These are phyloP conservation scores for Coleophora deauratella DNA, from an alignment of 2,888 invertebrate genomes.

Conservation along the genomic window DNA sequence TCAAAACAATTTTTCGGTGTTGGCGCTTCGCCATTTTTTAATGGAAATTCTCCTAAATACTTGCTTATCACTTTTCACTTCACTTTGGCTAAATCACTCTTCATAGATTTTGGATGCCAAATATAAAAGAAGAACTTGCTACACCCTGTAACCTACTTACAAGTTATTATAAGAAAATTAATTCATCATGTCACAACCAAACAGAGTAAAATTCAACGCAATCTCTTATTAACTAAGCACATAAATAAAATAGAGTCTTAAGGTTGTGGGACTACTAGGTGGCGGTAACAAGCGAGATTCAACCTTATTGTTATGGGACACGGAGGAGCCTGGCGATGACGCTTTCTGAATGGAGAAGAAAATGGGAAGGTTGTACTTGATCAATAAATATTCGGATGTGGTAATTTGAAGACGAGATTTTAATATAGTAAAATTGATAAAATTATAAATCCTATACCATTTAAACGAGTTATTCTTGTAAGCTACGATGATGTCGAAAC, in stretches of 20 bases:
- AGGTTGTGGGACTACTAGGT: slow-evolving; percentile 13
- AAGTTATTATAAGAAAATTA: no score
- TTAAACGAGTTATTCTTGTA: no score
- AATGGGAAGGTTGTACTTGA: slow-evolving; percentile 13
- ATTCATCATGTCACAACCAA: slow-evolving; percentile 2
- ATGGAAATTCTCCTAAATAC: no score
- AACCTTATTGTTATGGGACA: slow-evolving; percentile 15
- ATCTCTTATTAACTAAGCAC: slow-evolving; percentile 28
- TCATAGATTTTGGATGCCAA: no score
- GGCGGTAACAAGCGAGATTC: slow-evolving; percentile 5
- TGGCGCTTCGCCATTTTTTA: no score
- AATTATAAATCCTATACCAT: no score
- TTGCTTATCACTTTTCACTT: no score
- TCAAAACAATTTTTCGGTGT: no score
- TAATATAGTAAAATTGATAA: slow-evolving; percentile 1
- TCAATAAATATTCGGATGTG: slow-evolving; percentile 8
- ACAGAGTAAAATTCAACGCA: slow-evolving; percentile 19
- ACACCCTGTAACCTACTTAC: no score
- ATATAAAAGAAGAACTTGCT: no score
- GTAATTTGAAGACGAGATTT: slow-evolving; percentile 9
- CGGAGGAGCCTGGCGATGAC: slow-evolving; percentile 17
- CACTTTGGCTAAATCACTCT: no score
- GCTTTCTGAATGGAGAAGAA: slow-evolving; percentile 15
- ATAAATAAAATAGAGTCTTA: slow-evolving; percentile 25
- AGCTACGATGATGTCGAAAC: no score